A percentile compares a stretch with the other conserved stretches of the same genome.
phyloP scores from a whole-genome alignment of 2,888 invertebrate genomes.

The Acanthococcus lagerstroemiae region DNA sequence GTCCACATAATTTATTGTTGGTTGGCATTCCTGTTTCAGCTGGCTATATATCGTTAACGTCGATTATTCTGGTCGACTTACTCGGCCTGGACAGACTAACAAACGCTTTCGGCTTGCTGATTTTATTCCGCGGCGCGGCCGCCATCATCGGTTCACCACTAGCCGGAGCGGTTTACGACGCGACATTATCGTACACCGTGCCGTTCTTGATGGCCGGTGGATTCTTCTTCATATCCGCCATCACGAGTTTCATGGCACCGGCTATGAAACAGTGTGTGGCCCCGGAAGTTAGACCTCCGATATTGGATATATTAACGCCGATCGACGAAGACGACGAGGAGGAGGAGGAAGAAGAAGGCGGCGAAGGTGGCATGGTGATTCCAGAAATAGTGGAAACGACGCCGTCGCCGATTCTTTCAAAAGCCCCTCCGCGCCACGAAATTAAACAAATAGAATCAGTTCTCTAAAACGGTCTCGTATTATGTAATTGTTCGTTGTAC shows the following conservation, averaged over 20 bases:
- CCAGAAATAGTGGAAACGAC: slow-evolving; percentile 71
- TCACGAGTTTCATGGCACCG: slow-evolving; percentile 75
- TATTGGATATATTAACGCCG: slow-evolving; percentile 63
- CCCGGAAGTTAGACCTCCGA: slow-evolving; percentile 52
- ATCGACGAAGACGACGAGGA: slow-evolving; percentile 64
- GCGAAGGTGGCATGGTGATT: slow-evolving; percentile 45
- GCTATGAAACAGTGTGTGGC: slow-evolving; percentile 48
- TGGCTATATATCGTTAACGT: slow-evolving; percentile 94
- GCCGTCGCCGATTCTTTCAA: slow-evolving; percentile 53
- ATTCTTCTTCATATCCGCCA: slow-evolving; percentile 72
- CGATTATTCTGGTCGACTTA: slow-evolving; percentile 92
- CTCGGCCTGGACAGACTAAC: slow-evolving; percentile 91
- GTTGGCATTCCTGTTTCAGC: slow-evolving; percentile 54
- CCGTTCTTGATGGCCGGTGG: slow-evolving; percentile 89
- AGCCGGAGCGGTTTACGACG: slow-evolving; percentile 82
- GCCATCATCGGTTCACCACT: slow-evolving; percentile 76
- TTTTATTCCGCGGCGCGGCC: slow-evolving; percentile 89
- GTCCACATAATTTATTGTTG: not conserved
- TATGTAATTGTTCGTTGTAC: not conserved
- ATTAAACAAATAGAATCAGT: slow-evolving; percentile 65
- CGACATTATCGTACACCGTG: slow-evolving; percentile 70
- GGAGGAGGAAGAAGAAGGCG: slow-evolving; percentile 59
- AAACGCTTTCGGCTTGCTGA: slow-evolving; percentile 92
- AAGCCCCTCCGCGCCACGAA: slow-evolving; percentile 45
- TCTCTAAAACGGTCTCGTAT: slow-evolving; percentile 50